phyloP scores from a whole-genome alignment of 1,140 invertebrate genomes.

The Megathymus violae region DNA sequence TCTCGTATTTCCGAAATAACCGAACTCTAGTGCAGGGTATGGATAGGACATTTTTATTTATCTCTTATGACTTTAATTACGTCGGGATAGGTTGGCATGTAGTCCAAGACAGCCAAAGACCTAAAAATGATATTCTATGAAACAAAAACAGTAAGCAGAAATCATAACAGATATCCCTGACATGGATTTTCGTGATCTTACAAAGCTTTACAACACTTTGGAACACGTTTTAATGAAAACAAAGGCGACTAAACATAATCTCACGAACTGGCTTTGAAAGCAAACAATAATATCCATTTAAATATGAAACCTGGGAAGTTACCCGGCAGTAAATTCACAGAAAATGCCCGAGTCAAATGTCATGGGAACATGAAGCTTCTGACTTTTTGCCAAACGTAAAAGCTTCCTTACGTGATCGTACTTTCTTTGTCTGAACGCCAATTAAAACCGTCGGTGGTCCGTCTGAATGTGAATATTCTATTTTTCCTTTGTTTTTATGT shows the following conservation, averaged over 20 bases:
- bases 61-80: no score
- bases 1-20: no score
- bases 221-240: background rate
- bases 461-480: background rate
- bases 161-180: background rate
- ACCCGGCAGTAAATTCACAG: background rate
- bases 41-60: no score
- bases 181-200: background rate
- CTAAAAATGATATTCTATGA: no score
- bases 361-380: conserved; percentile 1
- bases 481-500: background rate
- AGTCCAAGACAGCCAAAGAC: no score
- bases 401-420: background rate
- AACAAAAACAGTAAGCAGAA: background rate
- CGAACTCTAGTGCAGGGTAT: no score
- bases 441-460: background rate
- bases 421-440: background rate
- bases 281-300: background rate
- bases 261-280: background rate
- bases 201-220: background rate
- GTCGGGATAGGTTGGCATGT: no score
- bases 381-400: background rate
- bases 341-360: conserved; percentile 1
- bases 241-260: background rate
- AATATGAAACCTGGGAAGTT: conserved; percentile 1